Evolutionary conservation across 2,888 invertebrate species (phyloP).

Genomic region (Cryptophagus acutangulus): DNA sequence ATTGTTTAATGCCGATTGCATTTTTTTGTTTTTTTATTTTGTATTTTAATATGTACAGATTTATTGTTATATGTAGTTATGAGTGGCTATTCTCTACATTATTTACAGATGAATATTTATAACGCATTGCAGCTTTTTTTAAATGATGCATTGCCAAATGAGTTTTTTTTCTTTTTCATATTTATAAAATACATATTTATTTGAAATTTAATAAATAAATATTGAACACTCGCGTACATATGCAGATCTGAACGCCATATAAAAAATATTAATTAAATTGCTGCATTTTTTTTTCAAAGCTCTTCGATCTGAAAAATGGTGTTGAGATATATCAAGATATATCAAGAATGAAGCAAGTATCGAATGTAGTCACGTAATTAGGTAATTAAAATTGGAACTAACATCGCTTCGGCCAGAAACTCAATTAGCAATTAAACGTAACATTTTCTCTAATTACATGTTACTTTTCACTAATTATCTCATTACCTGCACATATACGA

Average conservation of each 20-base stretch:
- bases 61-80: conserved; percentile 43
- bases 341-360: too few species aligned
- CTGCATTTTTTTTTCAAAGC: too few species aligned
- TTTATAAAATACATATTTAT: too few species aligned
- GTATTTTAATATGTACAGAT: conserved; percentile 38
- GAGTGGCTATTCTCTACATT: conserved; percentile 35
- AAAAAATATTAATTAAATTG: conserved; percentile 2
- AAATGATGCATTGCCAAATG: conserved; percentile 40
- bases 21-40: conserved; percentile 27
- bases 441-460: conserved; percentile 57
- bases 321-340: too few species aligned
- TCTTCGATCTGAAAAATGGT: conserved; percentile 5
- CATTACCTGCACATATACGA: too few species aligned
- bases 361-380: conserved; percentile 50
- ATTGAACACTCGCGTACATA: background rate
- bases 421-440: conserved; percentile 58
- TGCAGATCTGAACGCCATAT: background rate
- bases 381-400: conserved; percentile 57
- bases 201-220: too few species aligned
- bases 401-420: conserved; percentile 53
- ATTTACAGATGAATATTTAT: conserved; percentile 43
- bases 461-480: conserved; percentile 53
- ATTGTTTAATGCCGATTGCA: conserved; percentile 41
- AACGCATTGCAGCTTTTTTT: conserved; percentile 31
- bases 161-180: conserved; percentile 29